Evolutionary conservation across 2,797 vertebrate genomes (phyloP).

Genomic region (Hoplostethus atlanticus): DNA sequence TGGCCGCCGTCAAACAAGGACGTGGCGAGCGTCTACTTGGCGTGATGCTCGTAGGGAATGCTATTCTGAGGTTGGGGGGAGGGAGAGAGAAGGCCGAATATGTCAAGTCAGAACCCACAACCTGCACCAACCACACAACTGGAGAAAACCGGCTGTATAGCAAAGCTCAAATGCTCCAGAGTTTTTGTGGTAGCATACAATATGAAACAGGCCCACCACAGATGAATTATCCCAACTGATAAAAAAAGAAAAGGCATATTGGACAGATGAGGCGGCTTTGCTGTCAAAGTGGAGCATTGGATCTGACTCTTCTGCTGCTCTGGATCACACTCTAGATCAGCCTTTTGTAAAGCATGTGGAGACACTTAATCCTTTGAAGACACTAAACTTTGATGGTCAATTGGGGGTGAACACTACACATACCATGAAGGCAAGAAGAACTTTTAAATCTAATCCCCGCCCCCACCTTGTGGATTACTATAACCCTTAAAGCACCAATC

Average conservation of each 20-base stretch:
- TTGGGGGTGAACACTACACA: background rate
- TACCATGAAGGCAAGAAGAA: background rate
- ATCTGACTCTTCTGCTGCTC: background rate
- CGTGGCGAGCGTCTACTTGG: slow-evolving; percentile 95
- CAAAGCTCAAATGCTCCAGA: background rate
- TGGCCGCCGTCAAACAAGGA: slow-evolving; percentile 91
- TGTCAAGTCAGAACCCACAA: slow-evolving; percentile 61
- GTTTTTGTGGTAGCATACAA: too few relatives aligned
- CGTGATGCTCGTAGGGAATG: slow-evolving; percentile 98
- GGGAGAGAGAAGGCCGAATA: slow-evolving; percentile 71
- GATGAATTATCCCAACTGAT: too few relatives aligned
- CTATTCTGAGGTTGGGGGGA: slow-evolving; percentile 94
- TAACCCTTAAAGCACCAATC: background rate
- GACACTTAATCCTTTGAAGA: background rate
- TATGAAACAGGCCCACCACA: too few relatives aligned
- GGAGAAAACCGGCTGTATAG: slow-evolving; percentile 28
- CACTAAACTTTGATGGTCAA: background rate
- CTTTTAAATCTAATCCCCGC: slow-evolving; percentile 1
- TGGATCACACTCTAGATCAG: background rate
- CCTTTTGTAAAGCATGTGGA: background rate
- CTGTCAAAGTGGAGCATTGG: background rate
- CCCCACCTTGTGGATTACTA: background rate
- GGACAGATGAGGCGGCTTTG: background rate
- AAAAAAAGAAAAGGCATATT: too few relatives aligned
- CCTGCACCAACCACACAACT: slow-evolving; percentile 28